Evolutionary conservation across 2,797 vertebrate species (phyloP).

Genomic region (Trachurus trachurus): DNA sequence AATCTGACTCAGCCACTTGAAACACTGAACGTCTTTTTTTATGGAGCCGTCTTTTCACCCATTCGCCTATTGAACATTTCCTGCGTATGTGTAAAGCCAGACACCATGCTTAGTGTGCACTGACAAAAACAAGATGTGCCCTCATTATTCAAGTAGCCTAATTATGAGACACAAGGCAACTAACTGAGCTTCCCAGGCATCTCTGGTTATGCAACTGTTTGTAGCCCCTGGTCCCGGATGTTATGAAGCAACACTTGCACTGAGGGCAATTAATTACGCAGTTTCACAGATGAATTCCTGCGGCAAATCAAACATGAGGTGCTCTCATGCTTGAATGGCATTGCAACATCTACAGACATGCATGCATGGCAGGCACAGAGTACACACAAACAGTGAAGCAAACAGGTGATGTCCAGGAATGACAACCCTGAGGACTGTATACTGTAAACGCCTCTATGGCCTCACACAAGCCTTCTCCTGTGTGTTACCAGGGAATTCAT

Average conservation of each 20-base stretch:
- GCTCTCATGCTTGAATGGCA: slow-evolving; percentile 53
- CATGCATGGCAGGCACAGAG: slow-evolving; percentile 15
- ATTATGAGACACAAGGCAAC: slow-evolving; percentile 56
- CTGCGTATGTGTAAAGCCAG: slow-evolving; percentile 45
- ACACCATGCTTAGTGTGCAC: slow-evolving; percentile 29
- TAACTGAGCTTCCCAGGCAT: slow-evolving; percentile 49
- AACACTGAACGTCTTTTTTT: slow-evolving; percentile 8
- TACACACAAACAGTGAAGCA: not conserved
- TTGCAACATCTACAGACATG: slow-evolving; percentile 16
- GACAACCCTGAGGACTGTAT: not conserved
- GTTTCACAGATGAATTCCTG: slow-evolving; percentile 79
- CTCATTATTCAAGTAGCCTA: slow-evolving; percentile 63
- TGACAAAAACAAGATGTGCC: slow-evolving; percentile 52
- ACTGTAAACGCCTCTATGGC: slow-evolving; percentile 1
- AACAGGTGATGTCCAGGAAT: slow-evolving; percentile 18
- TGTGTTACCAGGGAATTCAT: slow-evolving; percentile 47
- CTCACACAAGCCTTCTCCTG: slow-evolving; percentile 46
- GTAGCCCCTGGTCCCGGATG: slow-evolving; percentile 70
- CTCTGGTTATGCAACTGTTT: slow-evolving; percentile 68
- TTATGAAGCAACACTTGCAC: slow-evolving; percentile 65
- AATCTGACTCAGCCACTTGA: slow-evolving; percentile 45
- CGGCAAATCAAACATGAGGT: slow-evolving; percentile 52
- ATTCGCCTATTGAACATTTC: slow-evolving; percentile 22
- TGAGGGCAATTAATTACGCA: slow-evolving; percentile 68
- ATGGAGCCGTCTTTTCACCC: not conserved